Evolutionary conservation across 2,113 vertebrate genomes (phyloP), one percentile per base, ranked within the genome.

Genomic region (Neomonachus schauinslandi): DNA sequence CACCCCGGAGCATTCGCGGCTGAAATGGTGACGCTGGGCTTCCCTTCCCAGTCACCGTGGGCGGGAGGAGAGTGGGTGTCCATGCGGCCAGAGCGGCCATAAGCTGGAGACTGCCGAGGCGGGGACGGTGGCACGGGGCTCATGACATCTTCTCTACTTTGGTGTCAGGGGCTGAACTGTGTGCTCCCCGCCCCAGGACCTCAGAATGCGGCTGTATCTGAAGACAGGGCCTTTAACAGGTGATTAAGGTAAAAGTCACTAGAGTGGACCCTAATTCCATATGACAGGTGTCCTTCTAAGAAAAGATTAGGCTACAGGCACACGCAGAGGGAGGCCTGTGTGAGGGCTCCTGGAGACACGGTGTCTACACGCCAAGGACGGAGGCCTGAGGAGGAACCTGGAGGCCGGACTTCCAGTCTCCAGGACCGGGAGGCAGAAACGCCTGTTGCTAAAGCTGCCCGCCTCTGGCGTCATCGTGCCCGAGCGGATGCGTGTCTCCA

Each of bases 351-450:
- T 18, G 16, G 36, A 55, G 31, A 10, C 11, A 24, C 18, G 6
- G 53, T 8, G 15, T 19, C 39, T 3, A 1, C 39, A 18, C 0
- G 7, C 31, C 91, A 8, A 36, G 67, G 26, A 33, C n/a, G 19
- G 61, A 5, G 63, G 89, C 61, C 42, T 65, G 18, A 0, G n/a
- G n/a, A 46, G 89, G 28, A 3, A 2, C 6, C 61, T 16, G 36
- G 67, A 2, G 9, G 42, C 22, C 24, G 0, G 11, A 39, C 24
- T 0, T 22, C 22, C 24, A 2, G 67, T 16, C 16, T 13, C 2
- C 12, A 7, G 42, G 18, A 4, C 11, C 0, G 0, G 10, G 67
- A 36, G 15, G 5, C 7, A 15, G 19, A 4, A 31, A 4, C 5
- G 4, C 26, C 67, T 5, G 14, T 7, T 7, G 39, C 24, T 5